These are phyloP conservation scores for Bombus huntii DNA, from an alignment of 1,140 invertebrate species.

Conservation along the genomic window DNA sequence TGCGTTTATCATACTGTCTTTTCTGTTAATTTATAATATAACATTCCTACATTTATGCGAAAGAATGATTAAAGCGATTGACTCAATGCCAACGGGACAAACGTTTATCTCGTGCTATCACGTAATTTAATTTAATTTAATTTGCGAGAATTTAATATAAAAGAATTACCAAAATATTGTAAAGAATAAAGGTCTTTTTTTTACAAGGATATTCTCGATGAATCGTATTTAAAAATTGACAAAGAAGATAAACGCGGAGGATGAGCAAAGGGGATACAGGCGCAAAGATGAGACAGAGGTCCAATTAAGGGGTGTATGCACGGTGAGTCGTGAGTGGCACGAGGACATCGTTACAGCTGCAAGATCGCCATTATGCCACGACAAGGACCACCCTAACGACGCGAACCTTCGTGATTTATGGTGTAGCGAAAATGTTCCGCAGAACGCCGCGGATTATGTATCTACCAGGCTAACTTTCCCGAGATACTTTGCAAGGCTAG, in stretches of 20 bases:
- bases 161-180: too few relatives aligned
- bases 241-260: too few relatives aligned
- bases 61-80: too few relatives aligned
- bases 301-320: slow-evolving; percentile 61
- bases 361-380: slow-evolving; percentile 68
- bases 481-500: slow-evolving; percentile 52
- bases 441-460: slow-evolving; percentile 60
- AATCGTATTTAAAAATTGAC: not conserved
- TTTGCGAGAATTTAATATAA: too few relatives aligned
- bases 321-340: slow-evolving; percentile 27
- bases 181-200: too few relatives aligned
- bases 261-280: too few relatives aligned
- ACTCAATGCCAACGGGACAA: too few relatives aligned
- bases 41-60: too few relatives aligned
- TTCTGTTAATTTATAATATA: too few relatives aligned
- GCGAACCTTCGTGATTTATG: slow-evolving; percentile 72
- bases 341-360: slow-evolving; percentile 69
- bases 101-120: too few relatives aligned
- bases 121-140: too few relatives aligned
- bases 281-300: slow-evolving; percentile 35
- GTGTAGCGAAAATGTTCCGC: slow-evolving; percentile 48
- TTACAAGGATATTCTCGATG: not conserved
- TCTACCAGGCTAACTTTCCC: slow-evolving; percentile 51
- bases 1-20: too few relatives aligned
- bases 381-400: slow-evolving; percentile 70